These are phyloP conservation scores for Astropecten irregularis DNA, from an alignment of 53 echinoderm and acorn worm genomes.

Conservation along the genomic window DNA sequence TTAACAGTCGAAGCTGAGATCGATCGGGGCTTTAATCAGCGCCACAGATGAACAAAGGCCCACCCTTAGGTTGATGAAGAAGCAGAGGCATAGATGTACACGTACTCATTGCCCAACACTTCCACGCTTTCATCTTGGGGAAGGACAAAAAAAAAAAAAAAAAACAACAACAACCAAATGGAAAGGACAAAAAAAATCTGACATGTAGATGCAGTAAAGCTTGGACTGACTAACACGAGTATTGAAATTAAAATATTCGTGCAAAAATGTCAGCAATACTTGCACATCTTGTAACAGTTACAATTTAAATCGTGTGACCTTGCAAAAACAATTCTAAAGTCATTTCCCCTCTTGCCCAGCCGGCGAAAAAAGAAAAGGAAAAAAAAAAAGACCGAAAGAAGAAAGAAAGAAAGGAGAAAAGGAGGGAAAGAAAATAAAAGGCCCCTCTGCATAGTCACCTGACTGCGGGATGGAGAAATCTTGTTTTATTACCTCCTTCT, in stretches of 20 bases:
- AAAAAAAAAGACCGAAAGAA: too few species aligned
- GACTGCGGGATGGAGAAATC: slow-evolving; percentile 8
- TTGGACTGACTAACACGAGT: not conserved
- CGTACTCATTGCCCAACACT: not conserved
- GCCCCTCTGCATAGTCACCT: slow-evolving; percentile 1
- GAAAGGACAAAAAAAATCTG: too few species aligned
- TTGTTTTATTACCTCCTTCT: slow-evolving; percentile 89
- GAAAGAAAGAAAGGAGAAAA: not conserved
- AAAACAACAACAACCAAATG: too few species aligned
- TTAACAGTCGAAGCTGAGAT: slow-evolving; percentile 38
- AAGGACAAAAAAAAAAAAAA: not conserved
- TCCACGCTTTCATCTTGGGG: not conserved
- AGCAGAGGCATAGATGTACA: not conserved
- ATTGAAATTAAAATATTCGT: not conserved
- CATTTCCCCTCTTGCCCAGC: not conserved
- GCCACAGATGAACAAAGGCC: slow-evolving; percentile 41
- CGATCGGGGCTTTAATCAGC: slow-evolving; percentile 51
- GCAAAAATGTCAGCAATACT: not conserved
- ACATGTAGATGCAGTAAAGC: not conserved
- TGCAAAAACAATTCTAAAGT: slow-evolving; percentile 47
- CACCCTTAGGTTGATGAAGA: slow-evolving; percentile 4
- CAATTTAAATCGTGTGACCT: slow-evolving; percentile 25
- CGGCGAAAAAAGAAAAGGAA: too few species aligned
- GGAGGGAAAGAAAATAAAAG: slow-evolving; percentile 4
- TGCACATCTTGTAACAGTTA: slow-evolving; percentile 1